These are phyloP conservation scores for Amphiduros pacificus DNA, from an alignment of 2,888 invertebrate species.

Conservation along the genomic window DNA sequence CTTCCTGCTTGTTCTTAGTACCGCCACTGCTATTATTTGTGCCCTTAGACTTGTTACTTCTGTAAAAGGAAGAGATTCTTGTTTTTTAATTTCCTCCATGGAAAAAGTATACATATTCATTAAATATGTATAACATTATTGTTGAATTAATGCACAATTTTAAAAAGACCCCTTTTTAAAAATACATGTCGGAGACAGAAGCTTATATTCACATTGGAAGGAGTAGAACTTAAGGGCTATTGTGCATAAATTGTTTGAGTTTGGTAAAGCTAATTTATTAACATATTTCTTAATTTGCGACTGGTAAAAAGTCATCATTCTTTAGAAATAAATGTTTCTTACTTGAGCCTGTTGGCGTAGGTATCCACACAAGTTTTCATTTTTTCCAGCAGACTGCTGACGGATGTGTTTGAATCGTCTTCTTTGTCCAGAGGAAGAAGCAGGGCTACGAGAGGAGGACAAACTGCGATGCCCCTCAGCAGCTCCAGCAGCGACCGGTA, in stretches of 20 bases:
- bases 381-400: constrained; percentile 77
- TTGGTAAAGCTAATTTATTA: too few relatives aligned
- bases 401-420: constrained; percentile 51
- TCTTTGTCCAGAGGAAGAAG: constrained; percentile 65
- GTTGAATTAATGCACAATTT: too few relatives aligned
- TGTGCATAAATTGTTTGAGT: too few relatives aligned
- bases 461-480: constrained; percentile 74
- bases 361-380: constrained; percentile 92
- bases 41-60: constrained; percentile 40
- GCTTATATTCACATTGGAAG: too few relatives aligned
- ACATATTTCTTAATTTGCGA: too few relatives aligned
- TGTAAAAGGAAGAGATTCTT: not conserved
- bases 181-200: too few relatives aligned
- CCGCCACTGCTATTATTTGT: too few relatives aligned
- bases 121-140: too few relatives aligned
- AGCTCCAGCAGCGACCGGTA: constrained; percentile 82
- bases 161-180: too few relatives aligned
- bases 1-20: constrained; percentile 63
- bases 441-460: constrained; percentile 68
- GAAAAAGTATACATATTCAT: too few relatives aligned
- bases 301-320: too few relatives aligned
- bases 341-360: constrained; percentile 69
- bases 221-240: too few relatives aligned
- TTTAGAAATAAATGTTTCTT: constrained; percentile 28
- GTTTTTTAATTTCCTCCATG: not conserved